Evolutionary conservation across 1,140 invertebrate genomes (phyloP), one percentile per base, ranked within the genome.

Genomic region (Bombyx mandarina): DNA sequence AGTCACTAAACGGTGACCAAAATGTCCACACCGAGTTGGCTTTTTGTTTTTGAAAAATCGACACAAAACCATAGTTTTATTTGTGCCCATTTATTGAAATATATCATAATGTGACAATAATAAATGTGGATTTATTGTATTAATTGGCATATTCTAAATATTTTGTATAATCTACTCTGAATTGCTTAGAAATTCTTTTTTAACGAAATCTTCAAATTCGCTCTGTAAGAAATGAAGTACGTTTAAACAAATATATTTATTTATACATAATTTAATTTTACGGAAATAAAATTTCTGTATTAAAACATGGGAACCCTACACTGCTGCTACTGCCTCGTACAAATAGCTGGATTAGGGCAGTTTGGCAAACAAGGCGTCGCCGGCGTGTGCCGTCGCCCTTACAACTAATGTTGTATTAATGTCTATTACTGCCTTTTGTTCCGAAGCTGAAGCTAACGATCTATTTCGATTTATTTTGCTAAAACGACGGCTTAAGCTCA

Each of bases 271-370:
- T 8, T 12, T 47, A 47, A 47, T 47, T 47, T 47, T 47, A 47
- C 45, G 12, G 6, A 7, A 8, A 47, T 7, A 4, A 47, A 47
- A 4, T 3, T 35, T 35, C 26, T 35, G 4, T 35, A 35, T 26
- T 22, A n/a, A 54, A 49, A 4, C 48, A 58, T 73, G 67, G 70
- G 44, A 22, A 57, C 43, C 69, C 54, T 67, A 75, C 67, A 59
- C 26, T 5, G 26, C 26, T 35, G 2, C 2, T 35, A 35, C 26
- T 35, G 26, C 26, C 26, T 35, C 26, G 44, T 79, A 87, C 84
- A 85, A 87, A 85, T 87, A 80, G 84, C 73, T 35, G 80, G 84
- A 85, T 87, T 87, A 87, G 84, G 82, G 80, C 84, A 87, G 84
- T 87, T 86, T 85, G 80, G 79, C 82, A 87, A 87, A 87, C 84